Percentiles rank a stretch among this genome's conserved stretches.
Evolutionary conservation across 1,140 invertebrate genomes (phyloP).

Genomic region (Trichonephila clavipes): DNA sequence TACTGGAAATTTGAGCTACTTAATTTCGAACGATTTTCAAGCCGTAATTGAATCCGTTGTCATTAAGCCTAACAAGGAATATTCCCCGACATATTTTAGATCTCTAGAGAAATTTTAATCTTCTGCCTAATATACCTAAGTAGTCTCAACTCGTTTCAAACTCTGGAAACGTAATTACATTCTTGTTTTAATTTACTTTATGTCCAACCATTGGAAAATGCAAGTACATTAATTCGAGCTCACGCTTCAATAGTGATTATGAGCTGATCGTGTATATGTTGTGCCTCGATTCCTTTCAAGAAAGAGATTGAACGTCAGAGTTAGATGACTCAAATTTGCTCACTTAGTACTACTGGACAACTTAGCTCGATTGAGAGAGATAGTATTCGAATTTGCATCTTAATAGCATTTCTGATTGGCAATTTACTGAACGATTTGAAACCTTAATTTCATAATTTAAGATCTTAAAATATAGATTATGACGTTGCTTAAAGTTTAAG

Average conservation of each 20-base stretch:
- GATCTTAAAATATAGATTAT: no score
- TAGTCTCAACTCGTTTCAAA: background rate
- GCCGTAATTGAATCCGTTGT: background rate
- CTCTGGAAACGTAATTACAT: conserved; percentile 36
- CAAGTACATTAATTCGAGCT: conserved; percentile 24
- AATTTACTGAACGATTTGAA: background rate
- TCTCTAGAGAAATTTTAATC: conserved; percentile 29
- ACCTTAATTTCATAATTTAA: background rate
- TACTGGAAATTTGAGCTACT: background rate
- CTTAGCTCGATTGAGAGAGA: background rate
- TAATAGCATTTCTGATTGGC: background rate
- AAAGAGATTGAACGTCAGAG: background rate
- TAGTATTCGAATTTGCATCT: background rate
- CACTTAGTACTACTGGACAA: background rate
- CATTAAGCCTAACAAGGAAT: conserved; percentile 12
- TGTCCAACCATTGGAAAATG: background rate
- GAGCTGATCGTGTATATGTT: conserved; percentile 7
- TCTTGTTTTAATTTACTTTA: conserved; percentile 49
- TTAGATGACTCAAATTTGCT: background rate
- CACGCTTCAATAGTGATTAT: conserved; percentile 8
- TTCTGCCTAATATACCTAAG: background rate
- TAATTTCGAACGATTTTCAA: background rate
- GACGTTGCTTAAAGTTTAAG: no score
- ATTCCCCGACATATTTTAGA: no score
- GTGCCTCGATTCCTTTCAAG: background rate